Base-by-base conservation (phyloP, 2,888 invertebrate species). In the Acanthosepion lycidas region DNA sequence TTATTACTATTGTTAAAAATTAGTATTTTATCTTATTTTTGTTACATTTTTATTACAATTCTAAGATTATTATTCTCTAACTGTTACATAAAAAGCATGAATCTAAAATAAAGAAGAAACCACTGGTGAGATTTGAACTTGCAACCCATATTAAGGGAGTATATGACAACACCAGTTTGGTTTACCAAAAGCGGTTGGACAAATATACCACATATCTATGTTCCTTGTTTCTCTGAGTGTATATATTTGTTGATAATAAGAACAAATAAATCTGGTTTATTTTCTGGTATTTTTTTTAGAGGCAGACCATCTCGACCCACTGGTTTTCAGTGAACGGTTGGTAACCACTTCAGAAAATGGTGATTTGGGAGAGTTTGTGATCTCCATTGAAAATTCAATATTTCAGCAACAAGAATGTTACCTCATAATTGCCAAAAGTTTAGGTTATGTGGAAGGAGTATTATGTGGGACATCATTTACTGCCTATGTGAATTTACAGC, bases 381-480 rank as follows among this genome's bases (percentile, higher is more conserved):
- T 97, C 12, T 96, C 96, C 9, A 96, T 97, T 12, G 96, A 97
- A 92, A 96, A 96, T 3, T 96, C 96, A 12, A 96, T 96, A 64
- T 96, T 96, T 95, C 96, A 96, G 94, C 97, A 96, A 0, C 95
- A 96, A 93, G 97, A 97, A 92, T 97, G 97, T 95, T 97, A 97
- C 95, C 96, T 97, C n/a, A 96, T 97, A 15, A 97, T 97, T 94
- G 97, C 97, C 33, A 97, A 97, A 96, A 97, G 97, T 95, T 97
- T 97, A 94, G 97, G 97, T 20, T 96, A 96, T 20, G 97, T 97
- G 28, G 97, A 97, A 95, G 97, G 97, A 51, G 97, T 97, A 9
- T 97, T 97, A 0, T 97, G 97, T 96, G 97, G 97, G 18, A 97
- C 97, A 6, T 97, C 97, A 28, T 97, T 97, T 94, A 97, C 97